These are phyloP conservation scores for Clitarchus hookeri DNA, from an alignment of 2,888 invertebrate species.

Conservation along the genomic window DNA sequence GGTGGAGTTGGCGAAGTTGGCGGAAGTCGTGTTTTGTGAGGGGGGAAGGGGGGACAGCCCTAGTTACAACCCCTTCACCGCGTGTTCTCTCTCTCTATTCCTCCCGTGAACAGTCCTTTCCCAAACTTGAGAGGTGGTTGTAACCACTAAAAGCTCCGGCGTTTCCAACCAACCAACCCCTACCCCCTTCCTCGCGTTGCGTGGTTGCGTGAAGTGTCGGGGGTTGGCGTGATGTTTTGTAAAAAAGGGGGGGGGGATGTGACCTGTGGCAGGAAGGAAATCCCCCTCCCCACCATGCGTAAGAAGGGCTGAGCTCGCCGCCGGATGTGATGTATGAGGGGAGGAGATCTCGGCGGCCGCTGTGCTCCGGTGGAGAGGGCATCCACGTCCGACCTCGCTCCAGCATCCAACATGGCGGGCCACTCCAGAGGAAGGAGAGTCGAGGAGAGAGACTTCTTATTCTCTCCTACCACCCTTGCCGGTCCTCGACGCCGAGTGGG, in stretches of 20 bases:
- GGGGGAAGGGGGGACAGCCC: background rate
- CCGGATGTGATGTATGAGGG: background rate
- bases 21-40: background rate
- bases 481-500: background rate
- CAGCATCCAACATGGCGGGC: conserved; percentile 11
- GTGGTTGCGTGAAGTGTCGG: background rate
- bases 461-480: background rate
- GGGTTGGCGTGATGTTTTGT: background rate
- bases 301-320: background rate
- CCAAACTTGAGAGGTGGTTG: background rate
- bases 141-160: conserved; percentile 2
- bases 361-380: background rate
- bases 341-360: background rate
- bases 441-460: background rate
- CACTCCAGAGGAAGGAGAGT: background rate
- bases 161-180: background rate
- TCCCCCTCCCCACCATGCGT: background rate
- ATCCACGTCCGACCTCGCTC: background rate
- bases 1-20: background rate
- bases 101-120: background rate
- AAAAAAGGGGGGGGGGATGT: background rate
- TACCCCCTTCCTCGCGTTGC: background rate
- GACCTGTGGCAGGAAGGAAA: background rate
- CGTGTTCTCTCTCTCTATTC: background rate
- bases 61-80: background rate